These are phyloP conservation scores for Orestias chungarensis DNA, from an alignment of 2,797 vertebrate genomes.

Conservation along the genomic window DNA sequence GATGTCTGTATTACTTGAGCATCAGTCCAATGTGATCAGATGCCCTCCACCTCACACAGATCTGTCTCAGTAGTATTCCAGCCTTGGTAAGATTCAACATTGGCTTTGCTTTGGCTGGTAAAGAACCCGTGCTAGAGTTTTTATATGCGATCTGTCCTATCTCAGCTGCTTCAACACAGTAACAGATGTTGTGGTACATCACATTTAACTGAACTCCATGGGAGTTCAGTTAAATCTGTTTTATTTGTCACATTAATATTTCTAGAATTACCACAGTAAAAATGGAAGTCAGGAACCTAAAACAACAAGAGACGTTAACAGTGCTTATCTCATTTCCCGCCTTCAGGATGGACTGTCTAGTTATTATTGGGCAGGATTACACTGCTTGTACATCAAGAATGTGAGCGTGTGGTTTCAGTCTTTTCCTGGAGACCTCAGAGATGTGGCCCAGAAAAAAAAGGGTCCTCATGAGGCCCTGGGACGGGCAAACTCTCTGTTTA, in stretches of 20 bases:
- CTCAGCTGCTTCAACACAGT: too few species aligned
- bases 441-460: constrained; percentile 62
- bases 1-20: too few species aligned
- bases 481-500: constrained; percentile 51
- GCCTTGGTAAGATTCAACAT: too few species aligned
- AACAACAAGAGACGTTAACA: constrained; percentile 30
- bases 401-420: constrained; percentile 42
- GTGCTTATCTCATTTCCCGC: constrained; percentile 12
- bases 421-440: constrained; percentile 52
- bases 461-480: constrained; percentile 34
- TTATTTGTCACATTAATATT: constrained; percentile 26
- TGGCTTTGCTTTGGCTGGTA: background rate
- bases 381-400: constrained; percentile 29
- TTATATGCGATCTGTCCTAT: too few species aligned
- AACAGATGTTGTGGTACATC: too few species aligned
- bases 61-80: too few species aligned
- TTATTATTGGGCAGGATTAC: constrained; percentile 16
- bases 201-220: too few species aligned
- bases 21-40: too few species aligned
- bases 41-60: too few species aligned
- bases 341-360: constrained; percentile 9
- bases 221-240: constrained; percentile 41
- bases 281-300: constrained; percentile 20
- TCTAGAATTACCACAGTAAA: constrained; percentile 19
- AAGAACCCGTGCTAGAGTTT: too few species aligned